Evolutionary conservation across 2,888 invertebrate species (phyloP), one percentile per base, ranked within the genome.

Genomic region (Philereme transversata): DNA sequence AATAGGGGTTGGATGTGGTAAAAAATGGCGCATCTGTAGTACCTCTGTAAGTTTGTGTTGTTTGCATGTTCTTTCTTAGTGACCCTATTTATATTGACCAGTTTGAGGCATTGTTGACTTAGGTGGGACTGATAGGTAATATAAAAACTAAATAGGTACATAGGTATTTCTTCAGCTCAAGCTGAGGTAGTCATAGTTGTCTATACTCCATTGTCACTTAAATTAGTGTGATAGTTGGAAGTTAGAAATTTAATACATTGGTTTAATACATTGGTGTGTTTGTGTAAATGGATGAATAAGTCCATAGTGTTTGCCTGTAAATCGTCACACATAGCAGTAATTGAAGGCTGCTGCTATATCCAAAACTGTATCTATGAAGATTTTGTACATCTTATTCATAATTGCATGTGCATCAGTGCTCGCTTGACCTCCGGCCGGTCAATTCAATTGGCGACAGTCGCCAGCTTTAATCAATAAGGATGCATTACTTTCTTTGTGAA

Each of bases 391-490:
- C 22, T 36, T 50, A 52, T 69, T 64, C 60, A 61, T 69, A 62
- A 67, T 70, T 69, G 65, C 65, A 63, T 55, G 63, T 64, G 49
- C 57, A 63, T 60, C 60, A 69, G 62, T 61, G 36, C 36, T 36
- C 66, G 69, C 69, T 76, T 80, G 79, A 82, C 76, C 79, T 69
- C 62, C 36, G 56, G 60, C 58, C 74, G 78, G 80, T 81, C 76
- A 77, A 77, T 79, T 76, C 75, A 80, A 81, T 82, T 76, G 73
- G 73, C 74, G 70, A 77, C 72, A 68, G 65, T 70, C 64, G 63
- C 59, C 61, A 69, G 62, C 58, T 55, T 40, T 52, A 71, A 74
- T 76, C 73, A 75, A 67, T 68, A 60, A 56, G 60, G 60, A 69
- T 60, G 65, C 73, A 73, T 74, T 70, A 70, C 72, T 75, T 76